A percentile compares a stretch with the other conserved stretches of the same genome.
Evolutionary conservation across 2,113 vertebrate genomes (phyloP).

Genomic region (Nymphicus hollandicus): DNA sequence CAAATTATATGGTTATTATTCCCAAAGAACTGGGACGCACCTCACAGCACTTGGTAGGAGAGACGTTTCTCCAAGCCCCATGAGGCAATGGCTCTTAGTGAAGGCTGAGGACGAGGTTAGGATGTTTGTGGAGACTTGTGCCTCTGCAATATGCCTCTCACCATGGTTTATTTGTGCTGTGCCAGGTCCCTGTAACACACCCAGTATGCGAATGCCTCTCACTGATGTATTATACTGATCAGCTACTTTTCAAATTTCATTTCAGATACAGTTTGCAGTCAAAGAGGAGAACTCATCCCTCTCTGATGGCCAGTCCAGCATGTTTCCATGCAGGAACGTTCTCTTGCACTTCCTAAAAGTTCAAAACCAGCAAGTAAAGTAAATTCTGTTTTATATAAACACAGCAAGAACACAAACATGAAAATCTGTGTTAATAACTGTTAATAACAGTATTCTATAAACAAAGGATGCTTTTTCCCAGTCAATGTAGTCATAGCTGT

Average conservation of each 20-base stretch:
- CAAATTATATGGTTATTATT: background rate
- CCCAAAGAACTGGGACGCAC: background rate
- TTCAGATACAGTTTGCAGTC: background rate
- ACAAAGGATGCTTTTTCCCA: background rate
- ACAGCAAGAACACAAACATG: background rate
- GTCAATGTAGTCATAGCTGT: background rate
- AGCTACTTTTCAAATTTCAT: background rate
- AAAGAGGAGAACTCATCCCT: background rate
- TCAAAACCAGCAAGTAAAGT: background rate
- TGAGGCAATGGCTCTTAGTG: accelerated
- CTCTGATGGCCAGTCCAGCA: background rate
- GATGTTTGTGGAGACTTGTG: background rate
- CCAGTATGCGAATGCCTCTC: background rate
- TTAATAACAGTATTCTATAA: background rate
- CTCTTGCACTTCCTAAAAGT: background rate
- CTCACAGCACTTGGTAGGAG: accelerated
- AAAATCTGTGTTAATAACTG: background rate
- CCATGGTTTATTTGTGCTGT: background rate
- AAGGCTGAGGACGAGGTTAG: background rate
- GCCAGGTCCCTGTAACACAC: background rate
- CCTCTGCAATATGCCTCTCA: background rate
- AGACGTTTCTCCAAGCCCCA: accelerated
- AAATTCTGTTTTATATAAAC: background rate
- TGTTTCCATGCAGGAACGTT: background rate
- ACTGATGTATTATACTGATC: background rate